phyloP scores from a whole-genome alignment of 1,140 invertebrate genomes.

The Pseudoatta argentina region DNA sequence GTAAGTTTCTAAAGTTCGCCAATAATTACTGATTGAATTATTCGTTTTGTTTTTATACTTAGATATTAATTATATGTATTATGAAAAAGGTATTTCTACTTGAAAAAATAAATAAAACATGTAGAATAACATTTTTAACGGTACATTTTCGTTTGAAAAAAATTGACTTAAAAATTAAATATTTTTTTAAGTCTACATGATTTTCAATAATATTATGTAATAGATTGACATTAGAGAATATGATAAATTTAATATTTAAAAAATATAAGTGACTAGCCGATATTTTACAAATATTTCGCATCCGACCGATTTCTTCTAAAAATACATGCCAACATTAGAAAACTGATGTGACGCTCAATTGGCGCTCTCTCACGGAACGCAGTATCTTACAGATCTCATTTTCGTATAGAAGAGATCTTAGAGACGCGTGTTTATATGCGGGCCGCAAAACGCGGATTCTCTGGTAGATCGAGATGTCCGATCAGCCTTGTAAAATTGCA shows the following conservation, averaged over 20 bases:
- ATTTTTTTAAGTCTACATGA: neutral
- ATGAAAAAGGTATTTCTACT: neutral
- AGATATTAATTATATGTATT: neutral
- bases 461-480: neutral
- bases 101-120: neutral
- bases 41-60: neutral
- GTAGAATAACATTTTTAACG: neutral
- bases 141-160: neutral
- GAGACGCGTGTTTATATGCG: neutral
- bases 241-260: neutral
- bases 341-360: conserved; percentile 22
- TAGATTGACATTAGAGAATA: neutral
- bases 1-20: neutral
- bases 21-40: neutral
- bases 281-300: conserved; percentile 11
- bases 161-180: conserved; percentile 5
- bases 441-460: neutral
- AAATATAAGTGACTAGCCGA: neutral
- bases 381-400: conserved; percentile 65
- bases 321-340: neutral
- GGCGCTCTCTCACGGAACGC: conserved; percentile 16
- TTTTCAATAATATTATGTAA: no score
- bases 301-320: neutral
- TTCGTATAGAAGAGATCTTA: conserved; percentile 35
- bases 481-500: neutral